Conservation (phyloP, 2,797 vertebrate genomes). For the Botia almorhae region DNA sequence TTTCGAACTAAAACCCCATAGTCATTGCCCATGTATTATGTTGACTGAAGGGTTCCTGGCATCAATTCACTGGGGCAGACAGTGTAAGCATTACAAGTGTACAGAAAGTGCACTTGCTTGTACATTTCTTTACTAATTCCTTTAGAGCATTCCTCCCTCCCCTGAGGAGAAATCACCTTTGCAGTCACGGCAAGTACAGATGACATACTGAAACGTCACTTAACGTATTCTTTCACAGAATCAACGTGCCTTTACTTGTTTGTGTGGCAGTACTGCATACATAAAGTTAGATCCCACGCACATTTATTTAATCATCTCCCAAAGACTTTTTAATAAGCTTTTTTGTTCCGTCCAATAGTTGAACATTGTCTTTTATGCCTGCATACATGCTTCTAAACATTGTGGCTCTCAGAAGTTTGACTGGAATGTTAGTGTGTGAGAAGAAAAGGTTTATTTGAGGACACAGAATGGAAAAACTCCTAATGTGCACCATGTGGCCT, state of each 20-base stretch:
- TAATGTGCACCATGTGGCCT: conserved; percentile 19
- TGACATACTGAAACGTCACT: conserved; percentile 3
- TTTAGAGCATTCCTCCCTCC: conserved; percentile 9
- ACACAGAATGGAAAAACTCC: conserved; percentile 47
- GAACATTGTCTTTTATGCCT: conserved; percentile 1
- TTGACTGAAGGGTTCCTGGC: neutral
- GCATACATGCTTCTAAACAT: neutral
- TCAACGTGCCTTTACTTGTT: conserved; percentile 4
- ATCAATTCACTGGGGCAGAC: neutral
- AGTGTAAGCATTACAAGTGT: neutral
- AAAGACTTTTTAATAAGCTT: neutral
- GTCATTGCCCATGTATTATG: neutral
- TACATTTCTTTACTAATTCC: neutral
- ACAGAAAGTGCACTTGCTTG: neutral
- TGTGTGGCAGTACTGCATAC: neutral
- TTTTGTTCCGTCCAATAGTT: neutral
- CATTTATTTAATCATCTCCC: neutral
- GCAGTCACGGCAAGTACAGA: neutral
- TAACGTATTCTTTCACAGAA: neutral
- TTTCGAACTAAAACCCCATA: neutral
- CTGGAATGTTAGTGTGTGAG: conserved; percentile 4
- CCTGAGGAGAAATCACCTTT: neutral
- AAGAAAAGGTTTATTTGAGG: conserved; percentile 36
- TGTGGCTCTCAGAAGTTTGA: neutral
- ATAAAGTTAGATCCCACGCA: neutral